Evolutionary conservation across 1,140 invertebrate genomes (phyloP).

Genomic region (Microplitis mediator): DNA sequence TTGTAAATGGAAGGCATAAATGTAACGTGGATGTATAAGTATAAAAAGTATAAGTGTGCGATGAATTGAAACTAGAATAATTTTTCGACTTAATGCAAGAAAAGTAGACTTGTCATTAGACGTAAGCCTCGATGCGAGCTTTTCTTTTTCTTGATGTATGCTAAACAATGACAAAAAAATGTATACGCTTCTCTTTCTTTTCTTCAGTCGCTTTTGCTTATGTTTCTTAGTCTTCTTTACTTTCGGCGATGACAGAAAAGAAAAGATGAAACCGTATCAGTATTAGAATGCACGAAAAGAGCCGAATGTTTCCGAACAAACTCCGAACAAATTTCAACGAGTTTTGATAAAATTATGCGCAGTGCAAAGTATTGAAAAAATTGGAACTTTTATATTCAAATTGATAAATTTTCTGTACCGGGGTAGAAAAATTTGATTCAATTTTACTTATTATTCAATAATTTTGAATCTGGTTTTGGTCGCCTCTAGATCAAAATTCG

Average conservation of each 20-base stretch:
- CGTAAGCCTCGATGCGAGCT: slow-evolving; percentile 45
- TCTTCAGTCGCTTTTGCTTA: slow-evolving; percentile 9
- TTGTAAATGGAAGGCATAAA: slow-evolving; percentile 37
- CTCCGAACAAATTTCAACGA: too few species aligned
- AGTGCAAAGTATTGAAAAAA: too few species aligned
- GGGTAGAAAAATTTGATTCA: too few species aligned
- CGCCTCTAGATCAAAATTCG: too few species aligned
- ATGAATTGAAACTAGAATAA: slow-evolving; percentile 31
- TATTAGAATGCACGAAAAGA: slow-evolving; percentile 19
- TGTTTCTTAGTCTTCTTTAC: slow-evolving; percentile 8
- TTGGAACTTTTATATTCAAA: too few species aligned
- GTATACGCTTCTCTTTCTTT: slow-evolving; percentile 32
- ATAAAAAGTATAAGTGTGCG: slow-evolving; percentile 14
- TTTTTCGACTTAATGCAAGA: slow-evolving; percentile 24
- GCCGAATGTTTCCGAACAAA: too few species aligned
- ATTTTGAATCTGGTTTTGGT: too few species aligned
- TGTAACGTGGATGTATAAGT: slow-evolving; percentile 20
- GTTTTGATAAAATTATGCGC: too few species aligned
- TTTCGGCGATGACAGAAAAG: not conserved
- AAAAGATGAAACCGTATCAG: too few species aligned
- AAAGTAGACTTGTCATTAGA: slow-evolving; percentile 41
- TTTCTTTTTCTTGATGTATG: slow-evolving; percentile 52
- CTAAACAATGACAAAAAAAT: slow-evolving; percentile 49
- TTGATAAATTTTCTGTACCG: too few species aligned
- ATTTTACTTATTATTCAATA: too few species aligned